Conservation (phyloP, 1,140 invertebrate species). For the Drosophila subpulchrella region DNA sequence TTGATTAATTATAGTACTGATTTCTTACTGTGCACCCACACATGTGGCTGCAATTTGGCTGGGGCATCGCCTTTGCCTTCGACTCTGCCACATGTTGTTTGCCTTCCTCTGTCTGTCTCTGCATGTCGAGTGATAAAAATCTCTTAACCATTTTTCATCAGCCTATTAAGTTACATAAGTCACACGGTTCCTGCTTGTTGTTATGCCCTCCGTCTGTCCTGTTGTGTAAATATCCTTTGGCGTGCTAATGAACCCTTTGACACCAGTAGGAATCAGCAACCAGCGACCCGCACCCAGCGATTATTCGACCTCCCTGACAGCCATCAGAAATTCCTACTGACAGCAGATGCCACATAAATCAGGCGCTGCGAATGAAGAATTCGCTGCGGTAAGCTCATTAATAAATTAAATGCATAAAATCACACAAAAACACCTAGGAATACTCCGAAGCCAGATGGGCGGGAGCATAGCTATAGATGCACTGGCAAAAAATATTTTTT, state of each 20-base stretch:
- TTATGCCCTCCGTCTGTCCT: background rate
- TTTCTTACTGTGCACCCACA: conserved; percentile 46
- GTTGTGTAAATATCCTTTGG: conserved; percentile 73
- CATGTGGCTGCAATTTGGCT: conserved; percentile 79
- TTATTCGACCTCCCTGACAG: conserved; percentile 39
- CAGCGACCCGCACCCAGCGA: conserved; percentile 18
- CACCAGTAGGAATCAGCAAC: conserved; percentile 14
- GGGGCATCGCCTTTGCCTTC: conserved; percentile 46
- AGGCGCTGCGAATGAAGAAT: conserved; percentile 42
- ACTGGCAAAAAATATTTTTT: conserved; percentile 1
- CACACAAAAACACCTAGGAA: conserved; percentile 57
- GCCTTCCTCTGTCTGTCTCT: conserved; percentile 29
- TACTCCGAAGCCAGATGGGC: background rate
- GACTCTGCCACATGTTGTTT: conserved; percentile 58
- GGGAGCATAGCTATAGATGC: background rate
- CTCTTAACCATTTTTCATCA: conserved; percentile 71
- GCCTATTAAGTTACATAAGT: conserved; percentile 82
- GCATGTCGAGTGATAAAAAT: conserved; percentile 70
- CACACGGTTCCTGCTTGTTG: conserved; percentile 36
- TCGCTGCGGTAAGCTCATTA: conserved; percentile 65
- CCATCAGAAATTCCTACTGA: conserved; percentile 58
- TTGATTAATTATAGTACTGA: background rate
- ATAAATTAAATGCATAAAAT: conserved; percentile 76
- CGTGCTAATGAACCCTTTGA: conserved; percentile 76
- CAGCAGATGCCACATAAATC: conserved; percentile 71